phyloP scores from a whole-genome alignment of 2,797 vertebrate genomes.

The Echiichthys vipera region DNA sequence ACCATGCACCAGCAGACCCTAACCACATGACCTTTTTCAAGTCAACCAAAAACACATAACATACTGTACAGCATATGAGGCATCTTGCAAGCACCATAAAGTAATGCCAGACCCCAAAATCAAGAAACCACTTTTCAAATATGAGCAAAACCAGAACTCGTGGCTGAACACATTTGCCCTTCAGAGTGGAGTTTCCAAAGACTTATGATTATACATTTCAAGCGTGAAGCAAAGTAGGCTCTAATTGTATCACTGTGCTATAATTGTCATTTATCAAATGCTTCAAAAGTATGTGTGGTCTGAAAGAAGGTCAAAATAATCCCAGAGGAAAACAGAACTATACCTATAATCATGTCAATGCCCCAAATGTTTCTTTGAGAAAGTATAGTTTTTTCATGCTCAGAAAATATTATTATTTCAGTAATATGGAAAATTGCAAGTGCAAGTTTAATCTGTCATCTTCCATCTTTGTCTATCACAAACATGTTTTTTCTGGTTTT shows the following conservation, averaged over 20 bases:
- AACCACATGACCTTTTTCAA: conserved; percentile 49
- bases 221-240: conserved; percentile 24
- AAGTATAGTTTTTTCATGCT: conserved; percentile 17
- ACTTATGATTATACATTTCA: conserved; percentile 39
- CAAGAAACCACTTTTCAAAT: conserved; percentile 37
- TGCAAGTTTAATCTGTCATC: not conserved
- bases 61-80: conserved; percentile 2
- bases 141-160: conserved; percentile 40
- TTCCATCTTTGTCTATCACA: not conserved
- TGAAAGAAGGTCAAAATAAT: conserved; percentile 20
- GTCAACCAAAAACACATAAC: conserved; percentile 25
- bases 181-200: conserved; percentile 15
- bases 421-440: not conserved
- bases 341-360: not conserved
- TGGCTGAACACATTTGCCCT: conserved; percentile 11
- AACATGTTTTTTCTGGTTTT: conserved; percentile 4
- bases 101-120: conserved; percentile 14
- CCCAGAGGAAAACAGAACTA: conserved; percentile 4
- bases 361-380: not conserved
- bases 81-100: conserved; percentile 9
- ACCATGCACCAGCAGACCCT: conserved; percentile 8
- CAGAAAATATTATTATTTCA: not conserved
- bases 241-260: conserved; percentile 28
- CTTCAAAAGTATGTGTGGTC: conserved; percentile 25
- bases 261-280: conserved; percentile 47